Percentiles rank a stretch among this genome's conserved stretches.
These are phyloP conservation scores for Magallana angulata DNA, from an alignment of 1,140 invertebrate genomes.

Conservation along the genomic window DNA sequence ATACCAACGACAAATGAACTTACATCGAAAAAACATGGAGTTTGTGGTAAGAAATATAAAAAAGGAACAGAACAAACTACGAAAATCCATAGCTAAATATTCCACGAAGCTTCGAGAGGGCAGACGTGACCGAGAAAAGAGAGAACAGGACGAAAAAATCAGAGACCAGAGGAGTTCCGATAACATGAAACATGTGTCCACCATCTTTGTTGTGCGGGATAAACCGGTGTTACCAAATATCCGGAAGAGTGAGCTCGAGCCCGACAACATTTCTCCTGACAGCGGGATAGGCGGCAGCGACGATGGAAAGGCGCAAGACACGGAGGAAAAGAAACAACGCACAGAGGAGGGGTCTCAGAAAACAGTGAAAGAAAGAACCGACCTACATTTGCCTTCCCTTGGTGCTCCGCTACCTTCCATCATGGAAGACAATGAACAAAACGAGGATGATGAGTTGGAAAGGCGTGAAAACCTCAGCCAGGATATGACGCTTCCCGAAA, in stretches of 20 bases:
- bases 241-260: background rate
- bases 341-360: background rate
- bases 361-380: background rate
- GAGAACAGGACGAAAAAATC: slow-evolving; percentile 32
- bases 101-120: slow-evolving; percentile 53
- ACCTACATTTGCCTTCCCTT: background rate
- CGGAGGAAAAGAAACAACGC: slow-evolving; percentile 32
- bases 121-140: slow-evolving; percentile 48
- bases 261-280: slow-evolving; percentile 24
- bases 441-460: slow-evolving; percentile 26
- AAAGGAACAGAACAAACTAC: slow-evolving; percentile 59
- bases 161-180: background rate
- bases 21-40: slow-evolving; percentile 62
- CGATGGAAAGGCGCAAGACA: slow-evolving; percentile 25
- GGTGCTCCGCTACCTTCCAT: slow-evolving; percentile 40
- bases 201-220: background rate
- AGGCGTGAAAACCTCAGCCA: background rate
- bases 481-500: background rate
- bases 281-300: slow-evolving; percentile 40
- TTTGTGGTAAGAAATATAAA: slow-evolving; percentile 59
- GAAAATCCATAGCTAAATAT: slow-evolving; percentile 58
- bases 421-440: slow-evolving; percentile 46
- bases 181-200: background rate
- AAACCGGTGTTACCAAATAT: background rate
- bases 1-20: slow-evolving; percentile 60